Evolutionary conservation across 2,888 invertebrate genomes (phyloP).

Genomic region (Clitarchus hookeri): DNA sequence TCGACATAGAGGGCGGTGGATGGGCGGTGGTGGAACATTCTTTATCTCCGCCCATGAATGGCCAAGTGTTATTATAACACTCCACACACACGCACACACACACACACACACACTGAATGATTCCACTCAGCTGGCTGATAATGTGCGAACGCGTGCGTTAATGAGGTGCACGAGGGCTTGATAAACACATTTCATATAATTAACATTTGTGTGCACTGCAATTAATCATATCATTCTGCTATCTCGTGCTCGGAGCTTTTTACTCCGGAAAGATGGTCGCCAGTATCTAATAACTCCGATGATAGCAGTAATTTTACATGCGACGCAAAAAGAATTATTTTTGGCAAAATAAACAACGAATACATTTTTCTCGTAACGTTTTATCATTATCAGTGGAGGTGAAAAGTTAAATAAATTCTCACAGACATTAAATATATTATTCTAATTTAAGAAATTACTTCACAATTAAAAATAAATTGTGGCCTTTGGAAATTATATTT

Average conservation of each 20-base stretch:
- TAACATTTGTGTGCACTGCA: conserved; percentile 14
- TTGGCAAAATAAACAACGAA: background rate
- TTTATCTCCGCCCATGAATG: background rate
- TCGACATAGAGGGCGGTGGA: background rate
- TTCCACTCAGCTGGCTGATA: background rate
- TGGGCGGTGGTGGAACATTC: background rate
- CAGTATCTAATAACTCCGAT: background rate
- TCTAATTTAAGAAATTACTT: too few species aligned
- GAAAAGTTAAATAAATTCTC: too few species aligned
- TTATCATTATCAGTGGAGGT: too few species aligned
- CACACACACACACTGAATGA: background rate
- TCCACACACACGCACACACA: background rate
- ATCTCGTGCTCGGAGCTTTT: background rate
- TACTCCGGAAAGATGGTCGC: background rate
- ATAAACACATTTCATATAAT: conserved; percentile 14
- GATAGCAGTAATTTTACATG: background rate
- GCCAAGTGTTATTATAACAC: conserved; percentile 1
- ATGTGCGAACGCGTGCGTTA: background rate
- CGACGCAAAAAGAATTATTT: background rate
- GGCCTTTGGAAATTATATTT: too few species aligned
- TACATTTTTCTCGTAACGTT: background rate
- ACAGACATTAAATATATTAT: too few species aligned
- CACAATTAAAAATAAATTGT: too few species aligned
- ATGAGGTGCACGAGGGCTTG: background rate
- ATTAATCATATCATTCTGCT: background rate